These are phyloP conservation scores for Cliona cf. orientalis DNA, from an alignment of 37 sponge, comb jelly and placozoan genomes.

Conservation along the genomic window DNA sequence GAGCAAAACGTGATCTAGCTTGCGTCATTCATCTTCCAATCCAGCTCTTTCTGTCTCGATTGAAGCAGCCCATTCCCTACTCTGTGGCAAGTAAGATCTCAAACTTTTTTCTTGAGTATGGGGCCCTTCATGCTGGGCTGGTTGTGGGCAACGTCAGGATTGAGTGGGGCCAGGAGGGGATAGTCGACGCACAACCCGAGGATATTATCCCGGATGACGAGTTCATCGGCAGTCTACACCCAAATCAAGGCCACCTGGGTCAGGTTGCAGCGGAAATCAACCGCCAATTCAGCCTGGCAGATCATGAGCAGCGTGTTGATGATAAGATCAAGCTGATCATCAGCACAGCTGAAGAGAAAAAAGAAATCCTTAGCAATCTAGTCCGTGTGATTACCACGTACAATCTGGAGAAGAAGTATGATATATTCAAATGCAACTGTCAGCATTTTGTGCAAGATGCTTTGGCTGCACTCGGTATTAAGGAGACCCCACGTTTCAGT, in stretches of 20 bases:
- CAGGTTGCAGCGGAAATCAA: not conserved
- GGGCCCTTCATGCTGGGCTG: slow-evolving; percentile 9
- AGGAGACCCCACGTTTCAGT: not conserved
- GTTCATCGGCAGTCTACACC: not conserved
- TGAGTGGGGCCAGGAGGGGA: slow-evolving; percentile 8
- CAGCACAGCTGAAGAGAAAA: not conserved
- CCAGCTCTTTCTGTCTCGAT: slow-evolving; percentile 2
- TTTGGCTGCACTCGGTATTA: slow-evolving; percentile 20
- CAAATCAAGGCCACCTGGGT: not conserved
- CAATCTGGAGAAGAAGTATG: slow-evolving; percentile 16
- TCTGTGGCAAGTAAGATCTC: not conserved
- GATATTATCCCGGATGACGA: not conserved
- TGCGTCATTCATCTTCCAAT: slow-evolving; percentile 3
- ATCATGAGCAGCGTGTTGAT: not conserved
- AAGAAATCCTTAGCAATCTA: slow-evolving; percentile 10
- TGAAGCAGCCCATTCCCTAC: not conserved
- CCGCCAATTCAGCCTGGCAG: not conserved
- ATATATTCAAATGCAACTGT: slow-evolving; percentile 20
- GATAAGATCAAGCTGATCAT: slow-evolving; percentile 7
- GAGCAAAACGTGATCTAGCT: not conserved
- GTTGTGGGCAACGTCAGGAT: slow-evolving; percentile 3
- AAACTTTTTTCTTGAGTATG: slow-evolving; percentile 3
- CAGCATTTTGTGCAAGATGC: slow-evolving; percentile 41
- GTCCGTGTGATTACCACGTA: not conserved
- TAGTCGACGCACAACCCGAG: not conserved